Percentiles rank a stretch among this genome's conserved stretches.
Conservation (phyloP, 2,888 invertebrate genomes). For the Clunio marinus region DNA sequence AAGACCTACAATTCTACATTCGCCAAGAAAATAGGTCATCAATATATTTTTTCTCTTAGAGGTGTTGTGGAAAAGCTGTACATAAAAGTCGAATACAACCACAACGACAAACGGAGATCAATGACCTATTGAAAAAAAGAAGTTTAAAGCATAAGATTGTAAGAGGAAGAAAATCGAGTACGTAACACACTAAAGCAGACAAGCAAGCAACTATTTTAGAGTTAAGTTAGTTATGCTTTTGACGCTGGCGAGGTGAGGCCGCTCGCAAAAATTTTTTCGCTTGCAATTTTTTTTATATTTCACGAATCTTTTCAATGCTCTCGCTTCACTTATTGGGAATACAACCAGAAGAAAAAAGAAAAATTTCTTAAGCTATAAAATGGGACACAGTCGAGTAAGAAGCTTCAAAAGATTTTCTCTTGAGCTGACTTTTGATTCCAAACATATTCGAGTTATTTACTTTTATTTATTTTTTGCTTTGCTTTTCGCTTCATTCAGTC, state of each 20-base stretch:
- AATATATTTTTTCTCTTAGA: constrained; percentile 16
- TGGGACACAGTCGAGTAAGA: not conserved
- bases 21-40: constrained; percentile 34
- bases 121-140: constrained; percentile 33
- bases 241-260: constrained; percentile 33
- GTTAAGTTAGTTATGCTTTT: not conserved
- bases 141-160: constrained; percentile 33
- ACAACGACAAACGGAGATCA: constrained; percentile 24
- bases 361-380: not conserved
- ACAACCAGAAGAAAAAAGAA: too few species aligned
- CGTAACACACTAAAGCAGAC: constrained; percentile 29
- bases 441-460: not conserved
- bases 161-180: constrained; percentile 33
- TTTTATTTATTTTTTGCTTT: too few species aligned
- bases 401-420: not conserved
- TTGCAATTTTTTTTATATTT: not conserved
- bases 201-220: constrained; percentile 18
- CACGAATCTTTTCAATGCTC: too few species aligned
- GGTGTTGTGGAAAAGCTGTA: constrained; percentile 29
- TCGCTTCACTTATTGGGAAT: too few species aligned
- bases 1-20: constrained; percentile 36
- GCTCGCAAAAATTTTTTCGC: constrained; percentile 49
- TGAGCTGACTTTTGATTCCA: not conserved
- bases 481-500: too few species aligned
- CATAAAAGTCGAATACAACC: constrained; percentile 27